Percentiles rank a stretch among this genome's conserved stretches.
Evolutionary conservation across 2,113 vertebrate genomes (phyloP).

Genomic region (Ochotona princeps): DNA sequence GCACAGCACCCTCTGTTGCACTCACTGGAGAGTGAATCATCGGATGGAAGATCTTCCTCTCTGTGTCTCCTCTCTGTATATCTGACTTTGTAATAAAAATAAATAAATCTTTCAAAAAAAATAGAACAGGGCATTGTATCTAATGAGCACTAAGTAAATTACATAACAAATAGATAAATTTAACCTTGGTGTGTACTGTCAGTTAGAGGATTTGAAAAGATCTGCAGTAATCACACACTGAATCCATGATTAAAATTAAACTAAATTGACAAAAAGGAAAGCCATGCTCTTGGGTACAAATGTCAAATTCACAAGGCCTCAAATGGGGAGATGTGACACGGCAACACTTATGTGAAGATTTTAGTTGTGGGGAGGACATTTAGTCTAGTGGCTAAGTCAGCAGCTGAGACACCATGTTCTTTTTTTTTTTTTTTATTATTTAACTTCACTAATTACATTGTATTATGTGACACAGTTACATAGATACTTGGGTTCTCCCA

Average conservation of each 20-base stretch:
- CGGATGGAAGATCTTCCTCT: too few relatives aligned
- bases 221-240: background rate
- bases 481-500: too few relatives aligned
- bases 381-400: too few relatives aligned
- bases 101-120: too few relatives aligned
- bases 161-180: background rate
- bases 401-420: too few relatives aligned
- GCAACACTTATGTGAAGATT: background rate
- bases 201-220: background rate
- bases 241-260: conserved; percentile 19
- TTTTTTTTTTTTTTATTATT: too few relatives aligned
- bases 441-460: too few relatives aligned
- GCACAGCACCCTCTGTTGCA: too few relatives aligned
- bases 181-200: background rate
- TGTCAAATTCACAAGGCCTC: background rate
- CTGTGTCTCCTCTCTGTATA: too few relatives aligned
- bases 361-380: background rate
- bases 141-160: background rate
- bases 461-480: too few relatives aligned
- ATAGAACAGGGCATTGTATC: background rate
- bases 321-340: background rate
- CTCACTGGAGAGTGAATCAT: too few relatives aligned
- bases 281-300: background rate
- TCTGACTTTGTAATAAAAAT: too few relatives aligned
- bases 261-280: background rate